phyloP scores from a whole-genome alignment of 2,113 vertebrate genomes.

The Lophius piscatorius region DNA sequence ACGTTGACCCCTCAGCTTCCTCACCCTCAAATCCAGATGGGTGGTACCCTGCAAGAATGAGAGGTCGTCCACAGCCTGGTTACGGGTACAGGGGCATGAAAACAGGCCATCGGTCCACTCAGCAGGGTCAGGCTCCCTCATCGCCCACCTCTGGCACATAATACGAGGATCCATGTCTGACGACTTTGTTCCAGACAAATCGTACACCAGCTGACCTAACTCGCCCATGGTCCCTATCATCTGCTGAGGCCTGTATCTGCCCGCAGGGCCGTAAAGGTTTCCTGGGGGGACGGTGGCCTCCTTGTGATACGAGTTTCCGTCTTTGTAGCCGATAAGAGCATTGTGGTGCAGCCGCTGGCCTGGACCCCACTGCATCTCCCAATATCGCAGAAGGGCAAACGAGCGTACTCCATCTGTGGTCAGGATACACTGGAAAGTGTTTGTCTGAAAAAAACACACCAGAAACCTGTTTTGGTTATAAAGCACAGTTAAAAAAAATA shows the following conservation, averaged over 20 bases:
- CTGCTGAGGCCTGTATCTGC: conserved; percentile 81
- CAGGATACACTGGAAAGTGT: conserved; percentile 84
- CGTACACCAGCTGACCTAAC: conserved; percentile 78
- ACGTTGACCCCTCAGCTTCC: conserved; percentile 65
- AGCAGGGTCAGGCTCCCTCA: conserved; percentile 70
- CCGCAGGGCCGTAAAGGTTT: conserved; percentile 75
- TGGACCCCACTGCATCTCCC: conserved; percentile 81
- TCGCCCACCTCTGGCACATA: conserved; percentile 79
- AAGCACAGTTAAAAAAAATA: not conserved
- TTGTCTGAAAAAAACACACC: conserved; percentile 70
- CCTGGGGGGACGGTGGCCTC: conserved; percentile 68
- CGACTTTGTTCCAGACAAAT: conserved; percentile 57
- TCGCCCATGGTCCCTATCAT: conserved; percentile 71
- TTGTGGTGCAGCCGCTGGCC: conserved; percentile 76
- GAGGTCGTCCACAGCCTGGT: conserved; percentile 77
- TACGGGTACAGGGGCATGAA: conserved; percentile 79
- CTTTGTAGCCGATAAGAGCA: conserved; percentile 82
- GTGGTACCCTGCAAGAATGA: conserved; percentile 71
- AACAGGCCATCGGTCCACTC: conserved; percentile 69
- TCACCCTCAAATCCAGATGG: conserved; percentile 39
- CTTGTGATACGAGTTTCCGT: conserved; percentile 71
- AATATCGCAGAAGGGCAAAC: conserved; percentile 80
- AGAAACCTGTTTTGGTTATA: not conserved
- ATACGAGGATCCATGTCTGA: conserved; percentile 51
- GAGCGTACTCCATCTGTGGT: conserved; percentile 81